A percentile compares a stretch with the other conserved stretches of the same genome.
Evolutionary conservation across 2,797 vertebrate genomes (phyloP).

Genomic region (Lophius americanus): DNA sequence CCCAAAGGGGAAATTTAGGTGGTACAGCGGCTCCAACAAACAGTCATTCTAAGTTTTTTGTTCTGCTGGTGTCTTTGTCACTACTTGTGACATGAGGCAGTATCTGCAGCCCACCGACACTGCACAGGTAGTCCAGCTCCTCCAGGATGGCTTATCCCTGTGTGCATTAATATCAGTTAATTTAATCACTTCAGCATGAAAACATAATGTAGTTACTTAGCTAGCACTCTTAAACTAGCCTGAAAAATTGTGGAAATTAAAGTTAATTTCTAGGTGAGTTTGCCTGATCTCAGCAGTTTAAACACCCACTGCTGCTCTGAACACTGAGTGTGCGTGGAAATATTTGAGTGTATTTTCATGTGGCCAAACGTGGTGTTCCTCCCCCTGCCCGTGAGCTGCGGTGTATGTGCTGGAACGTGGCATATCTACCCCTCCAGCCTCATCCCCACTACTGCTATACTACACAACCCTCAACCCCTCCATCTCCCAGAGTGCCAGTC

Average conservation of each 20-base stretch:
- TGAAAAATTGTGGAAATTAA: no score
- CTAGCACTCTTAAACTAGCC: background rate
- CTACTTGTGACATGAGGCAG: no score
- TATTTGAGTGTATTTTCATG: slow-evolving; percentile 33
- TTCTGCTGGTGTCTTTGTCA: no score
- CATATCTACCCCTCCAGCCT: slow-evolving; percentile 54
- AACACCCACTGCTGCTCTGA: slow-evolving; percentile 1
- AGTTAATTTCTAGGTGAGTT: background rate
- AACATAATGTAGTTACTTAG: background rate
- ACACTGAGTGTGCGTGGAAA: slow-evolving; percentile 1
- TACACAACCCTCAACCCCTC: slow-evolving; percentile 51
- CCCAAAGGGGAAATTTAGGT: no score
- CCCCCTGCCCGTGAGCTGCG: slow-evolving; percentile 62
- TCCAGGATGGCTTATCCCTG: no score
- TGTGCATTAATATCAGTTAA: no score
- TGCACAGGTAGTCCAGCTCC: no score
- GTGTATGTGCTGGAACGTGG: slow-evolving; percentile 79
- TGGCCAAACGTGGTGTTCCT: slow-evolving; percentile 54
- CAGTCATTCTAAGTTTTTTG: no score
- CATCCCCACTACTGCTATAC: slow-evolving; percentile 49
- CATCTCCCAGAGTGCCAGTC: slow-evolving; percentile 81
- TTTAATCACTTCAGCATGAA: no score
- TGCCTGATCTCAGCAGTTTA: slow-evolving; percentile 1
- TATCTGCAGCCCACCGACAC: no score
- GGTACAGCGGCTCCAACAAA: no score